A percentile compares a stretch with the other conserved stretches of the same genome.
These are phyloP conservation scores for Sarcophilus harrisii DNA, from an alignment of 2,797 vertebrate genomes.

Conservation along the genomic window DNA sequence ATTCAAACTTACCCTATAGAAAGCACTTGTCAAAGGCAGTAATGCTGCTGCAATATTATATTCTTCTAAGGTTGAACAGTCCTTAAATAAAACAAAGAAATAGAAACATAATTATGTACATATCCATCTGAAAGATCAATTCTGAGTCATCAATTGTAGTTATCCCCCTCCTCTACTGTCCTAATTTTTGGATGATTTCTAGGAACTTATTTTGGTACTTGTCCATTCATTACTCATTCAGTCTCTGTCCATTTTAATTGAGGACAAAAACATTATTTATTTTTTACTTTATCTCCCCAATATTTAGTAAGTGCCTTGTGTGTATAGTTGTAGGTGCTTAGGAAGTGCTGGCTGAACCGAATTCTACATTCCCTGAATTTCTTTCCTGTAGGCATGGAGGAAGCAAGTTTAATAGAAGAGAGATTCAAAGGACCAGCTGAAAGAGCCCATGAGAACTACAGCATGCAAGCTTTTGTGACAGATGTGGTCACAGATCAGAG, in stretches of 20 bases:
- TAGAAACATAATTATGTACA: constrained; percentile 68
- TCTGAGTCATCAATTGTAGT: constrained; percentile 36
- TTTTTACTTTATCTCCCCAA: background rate
- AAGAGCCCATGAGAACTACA: background rate
- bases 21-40: constrained; percentile 95
- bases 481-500: too few relatives aligned
- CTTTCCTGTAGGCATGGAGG: background rate
- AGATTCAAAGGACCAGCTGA: background rate
- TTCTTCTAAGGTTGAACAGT: constrained; percentile 98
- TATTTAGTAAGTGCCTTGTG: background rate
- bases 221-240: background rate
- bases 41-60: constrained; percentile 94
- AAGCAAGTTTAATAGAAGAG: background rate
- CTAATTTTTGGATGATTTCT: background rate
- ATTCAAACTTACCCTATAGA: constrained; percentile 94
- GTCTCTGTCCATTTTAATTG: background rate
- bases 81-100: constrained; percentile 87
- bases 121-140: constrained; percentile 55
- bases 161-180: constrained; percentile 14
- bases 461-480: background rate
- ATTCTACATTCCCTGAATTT: background rate
- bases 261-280: background rate
- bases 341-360: background rate
- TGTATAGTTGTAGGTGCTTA: background rate
- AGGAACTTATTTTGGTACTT: background rate